These are phyloP conservation scores for Danio jaintianensis DNA, from an alignment of 2,797 vertebrate species.

Conservation along the genomic window DNA sequence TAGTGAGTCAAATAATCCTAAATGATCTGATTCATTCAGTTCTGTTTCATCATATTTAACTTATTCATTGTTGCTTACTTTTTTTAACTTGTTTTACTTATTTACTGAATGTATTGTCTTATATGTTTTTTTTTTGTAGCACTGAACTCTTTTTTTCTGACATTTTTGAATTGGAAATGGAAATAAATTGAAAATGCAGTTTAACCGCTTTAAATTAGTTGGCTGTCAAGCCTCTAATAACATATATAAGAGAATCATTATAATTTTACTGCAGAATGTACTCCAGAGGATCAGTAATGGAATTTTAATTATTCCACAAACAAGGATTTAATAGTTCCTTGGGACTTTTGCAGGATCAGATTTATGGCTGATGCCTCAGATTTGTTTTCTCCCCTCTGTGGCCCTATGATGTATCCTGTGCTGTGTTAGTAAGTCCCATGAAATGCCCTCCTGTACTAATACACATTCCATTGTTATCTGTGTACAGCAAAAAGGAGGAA, in stretches of 20 bases:
- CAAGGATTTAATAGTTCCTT: neutral
- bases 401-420: constrained; percentile 11
- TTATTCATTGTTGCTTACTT: neutral
- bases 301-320: constrained; percentile 1
- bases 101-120: no score
- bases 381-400: neutral
- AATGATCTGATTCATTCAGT: neutral
- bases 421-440: constrained; percentile 4
- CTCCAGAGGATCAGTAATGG: constrained; percentile 1
- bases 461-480: constrained; percentile 71
- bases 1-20: neutral
- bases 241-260: neutral
- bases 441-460: constrained; percentile 47
- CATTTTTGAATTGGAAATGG: no score
- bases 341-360: neutral
- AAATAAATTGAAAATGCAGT: no score
- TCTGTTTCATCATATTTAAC: neutral
- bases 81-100: no score
- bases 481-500: constrained; percentile 65
- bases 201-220: neutral
- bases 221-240: neutral
- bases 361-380: neutral
- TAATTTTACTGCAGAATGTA: neutral
- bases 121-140: no score
- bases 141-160: no score